These are phyloP conservation scores for Equus przewalskii DNA, from an alignment of 2,113 vertebrate species.

Conservation along the genomic window DNA sequence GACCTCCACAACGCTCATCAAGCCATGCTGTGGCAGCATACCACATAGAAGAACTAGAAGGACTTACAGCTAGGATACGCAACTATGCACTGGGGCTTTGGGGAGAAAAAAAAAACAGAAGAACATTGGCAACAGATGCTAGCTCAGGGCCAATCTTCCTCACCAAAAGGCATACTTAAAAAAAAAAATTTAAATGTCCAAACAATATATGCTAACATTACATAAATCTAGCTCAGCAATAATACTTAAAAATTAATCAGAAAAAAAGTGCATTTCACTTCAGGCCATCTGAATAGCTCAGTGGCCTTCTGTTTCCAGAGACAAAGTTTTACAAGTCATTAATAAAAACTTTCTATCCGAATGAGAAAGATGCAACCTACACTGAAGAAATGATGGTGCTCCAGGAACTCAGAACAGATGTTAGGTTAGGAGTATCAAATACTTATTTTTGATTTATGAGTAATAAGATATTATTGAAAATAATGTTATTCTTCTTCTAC, in stretches of 20 bases:
- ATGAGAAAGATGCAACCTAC: background rate
- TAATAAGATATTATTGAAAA: background rate
- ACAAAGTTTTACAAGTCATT: background rate
- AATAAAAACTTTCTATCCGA: background rate
- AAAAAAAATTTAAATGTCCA: background rate
- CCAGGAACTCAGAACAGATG: background rate
- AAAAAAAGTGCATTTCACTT: background rate
- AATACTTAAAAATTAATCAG: conserved; percentile 24
- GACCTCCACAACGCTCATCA: too few species aligned
- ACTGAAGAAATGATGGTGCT: background rate
- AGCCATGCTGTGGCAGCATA: too few species aligned
- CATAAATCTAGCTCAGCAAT: background rate
- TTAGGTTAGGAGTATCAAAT: background rate
- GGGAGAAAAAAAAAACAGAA: too few species aligned
- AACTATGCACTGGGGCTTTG: too few species aligned
- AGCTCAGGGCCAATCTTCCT: too few species aligned
- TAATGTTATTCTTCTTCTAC: background rate
- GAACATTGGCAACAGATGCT: too few species aligned
- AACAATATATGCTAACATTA: background rate
- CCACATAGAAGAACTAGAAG: too few species aligned
- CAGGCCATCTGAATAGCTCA: background rate
- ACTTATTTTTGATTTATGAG: background rate
- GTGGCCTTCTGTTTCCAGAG: background rate
- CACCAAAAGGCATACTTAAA: too few species aligned
- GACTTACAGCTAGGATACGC: too few species aligned